Evolutionary conservation across 2,888 invertebrate genomes (phyloP), one percentile per base, ranked within the genome.

Genomic region (Ferrisia virgata): DNA sequence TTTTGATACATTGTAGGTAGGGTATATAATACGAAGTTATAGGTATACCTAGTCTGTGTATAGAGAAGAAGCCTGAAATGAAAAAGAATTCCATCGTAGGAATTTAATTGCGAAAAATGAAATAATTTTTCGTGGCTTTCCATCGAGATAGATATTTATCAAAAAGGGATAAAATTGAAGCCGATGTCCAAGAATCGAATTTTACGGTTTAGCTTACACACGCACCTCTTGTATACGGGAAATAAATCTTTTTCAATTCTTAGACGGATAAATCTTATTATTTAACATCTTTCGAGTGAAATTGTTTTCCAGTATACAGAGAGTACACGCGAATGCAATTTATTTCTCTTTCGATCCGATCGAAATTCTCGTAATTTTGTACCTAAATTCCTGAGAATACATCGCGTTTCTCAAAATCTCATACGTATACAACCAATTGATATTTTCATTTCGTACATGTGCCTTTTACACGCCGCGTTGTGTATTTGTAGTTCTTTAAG

Each of bases 211-310:
- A 31, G 15, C 28, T 64, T 64, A 64, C 64, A 64, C 64, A 15
- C 64, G 13, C 28, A n/a, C n/a, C n/a, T n/a, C 28, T 28, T 28
- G 28, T 64, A 28, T 64, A 31, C 28, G 13, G 64, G 64, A 64
- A 9, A 64, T 64, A 64, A 64, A 64, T 64, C 64, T 64, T 64
- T 64, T 64, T 64, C 64, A 64, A 64, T 64, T 28, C 64, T 64
- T 64, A 64, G 25, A 64, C 28, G 64, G 64, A 64, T 64, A 64
- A 64, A 64, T 64, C 64, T 64, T 64, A 64, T 64, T 64, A 64
- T 64, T 64, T 64, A 64, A 64, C 64, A 64, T 64, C 22, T 64
- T 64, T 64, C 28, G 9, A 15, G 28, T 28, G 64, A 64, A 64
- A 64, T 64, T 64, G 64, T 64, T 64, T 64, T 28, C 28, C 6